phyloP scores from a whole-genome alignment of 2,888 invertebrate genomes.

The Tethea ocularis region DNA sequence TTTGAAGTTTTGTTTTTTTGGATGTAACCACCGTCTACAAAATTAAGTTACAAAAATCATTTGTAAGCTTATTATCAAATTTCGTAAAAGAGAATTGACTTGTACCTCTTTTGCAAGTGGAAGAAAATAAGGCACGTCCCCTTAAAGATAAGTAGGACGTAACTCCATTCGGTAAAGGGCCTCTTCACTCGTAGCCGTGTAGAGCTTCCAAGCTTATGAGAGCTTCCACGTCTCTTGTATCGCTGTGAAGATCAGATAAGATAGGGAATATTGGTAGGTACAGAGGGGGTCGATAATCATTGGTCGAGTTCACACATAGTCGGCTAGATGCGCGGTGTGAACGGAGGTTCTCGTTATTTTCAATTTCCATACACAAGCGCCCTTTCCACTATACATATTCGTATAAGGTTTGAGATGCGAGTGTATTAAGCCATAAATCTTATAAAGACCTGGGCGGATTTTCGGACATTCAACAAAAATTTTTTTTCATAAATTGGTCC shows the following conservation, averaged over 20 bases:
- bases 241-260: slow-evolving; percentile 57
- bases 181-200: slow-evolving; percentile 72
- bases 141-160: slow-evolving; percentile 82
- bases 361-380: slow-evolving; percentile 82
- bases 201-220: slow-evolving; percentile 66
- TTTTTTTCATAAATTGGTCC: slow-evolving; percentile 42
- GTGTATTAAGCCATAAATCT: slow-evolving; percentile 81
- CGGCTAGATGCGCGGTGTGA: slow-evolving; percentile 78
- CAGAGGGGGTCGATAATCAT: slow-evolving; percentile 61
- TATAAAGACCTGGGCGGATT: slow-evolving; percentile 74
- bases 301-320: slow-evolving; percentile 66
- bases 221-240: slow-evolving; percentile 61
- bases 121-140: slow-evolving; percentile 80
- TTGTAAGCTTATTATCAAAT: slow-evolving; percentile 54
- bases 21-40: slow-evolving; percentile 32
- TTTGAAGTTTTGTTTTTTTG: slow-evolving; percentile 18
- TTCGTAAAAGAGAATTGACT: slow-evolving; percentile 68
- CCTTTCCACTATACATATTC: slow-evolving; percentile 70
- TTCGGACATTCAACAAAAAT: slow-evolving; percentile 48
- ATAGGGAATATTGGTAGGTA: slow-evolving; percentile 65
- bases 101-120: slow-evolving; percentile 63
- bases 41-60: slow-evolving; percentile 42
- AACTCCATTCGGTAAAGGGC: slow-evolving; percentile 81
- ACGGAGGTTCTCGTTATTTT: slow-evolving; percentile 81
- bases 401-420: slow-evolving; percentile 68